Conservation (phyloP, 2,888 invertebrate genomes). For the Parnassius orleans region DNA sequence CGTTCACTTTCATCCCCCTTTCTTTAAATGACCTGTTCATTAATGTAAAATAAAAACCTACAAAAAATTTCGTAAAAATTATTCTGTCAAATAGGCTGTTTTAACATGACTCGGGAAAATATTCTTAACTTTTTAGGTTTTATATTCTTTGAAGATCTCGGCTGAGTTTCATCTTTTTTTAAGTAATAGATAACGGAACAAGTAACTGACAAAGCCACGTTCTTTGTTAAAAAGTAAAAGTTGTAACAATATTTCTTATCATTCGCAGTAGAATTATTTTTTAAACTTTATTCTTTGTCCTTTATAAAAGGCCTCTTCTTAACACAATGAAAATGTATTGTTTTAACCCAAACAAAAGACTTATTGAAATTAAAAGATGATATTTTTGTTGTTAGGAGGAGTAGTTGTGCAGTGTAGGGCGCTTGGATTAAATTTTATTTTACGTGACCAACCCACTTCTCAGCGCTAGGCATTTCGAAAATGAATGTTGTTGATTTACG, state of each 20-base stretch:
- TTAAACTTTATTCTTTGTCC: neutral
- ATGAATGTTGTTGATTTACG: no score
- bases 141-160: neutral
- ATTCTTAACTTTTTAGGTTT: no score
- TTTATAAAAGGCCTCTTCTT: neutral
- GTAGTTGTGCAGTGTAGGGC: neutral
- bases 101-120: no score
- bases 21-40: no score
- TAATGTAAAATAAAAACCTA: no score
- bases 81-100: no score
- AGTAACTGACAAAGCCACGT: neutral
- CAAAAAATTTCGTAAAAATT: no score
- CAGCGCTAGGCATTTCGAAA: no score
- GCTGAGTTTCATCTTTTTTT: conserved; percentile 3
- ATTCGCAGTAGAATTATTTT: neutral
- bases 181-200: conserved; percentile 1
- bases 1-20: no score
- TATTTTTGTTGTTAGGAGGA: neutral
- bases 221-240: conserved; percentile 2
- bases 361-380: neutral
- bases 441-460: no score
- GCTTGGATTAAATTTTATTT: no score
- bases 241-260: conserved; percentile 3
- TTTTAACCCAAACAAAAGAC: neutral
- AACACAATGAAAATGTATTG: neutral